phyloP scores from a whole-genome alignment of 2,113 vertebrate species.

The Dromas ardeola region DNA sequence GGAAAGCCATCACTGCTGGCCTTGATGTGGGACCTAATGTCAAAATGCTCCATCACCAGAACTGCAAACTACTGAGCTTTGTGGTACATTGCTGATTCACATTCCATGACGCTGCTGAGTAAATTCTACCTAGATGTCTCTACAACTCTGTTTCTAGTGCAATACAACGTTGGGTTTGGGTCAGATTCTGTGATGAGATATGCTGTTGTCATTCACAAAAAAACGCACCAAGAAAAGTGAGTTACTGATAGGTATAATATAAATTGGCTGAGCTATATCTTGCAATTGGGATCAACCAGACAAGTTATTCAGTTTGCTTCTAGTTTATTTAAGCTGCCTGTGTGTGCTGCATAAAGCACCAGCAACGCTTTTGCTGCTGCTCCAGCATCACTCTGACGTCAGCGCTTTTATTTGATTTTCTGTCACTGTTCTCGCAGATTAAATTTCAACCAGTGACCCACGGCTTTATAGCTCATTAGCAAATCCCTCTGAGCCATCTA shows the following conservation, averaged over 20 bases:
- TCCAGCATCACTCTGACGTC: slow-evolving; percentile 29
- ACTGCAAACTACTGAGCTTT: not conserved
- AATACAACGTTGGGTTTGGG: not conserved
- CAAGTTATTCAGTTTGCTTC: not conserved
- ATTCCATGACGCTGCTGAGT: not conserved
- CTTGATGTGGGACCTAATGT: fast-evolving
- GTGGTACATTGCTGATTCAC: not conserved
- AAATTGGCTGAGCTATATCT: not conserved
- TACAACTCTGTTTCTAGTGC: not conserved
- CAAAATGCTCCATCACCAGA: not conserved
- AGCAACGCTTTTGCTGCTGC: fast-evolving
- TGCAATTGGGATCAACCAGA: not conserved
- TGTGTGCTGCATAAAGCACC: not conserved
- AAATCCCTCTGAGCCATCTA: slow-evolving; percentile 16
- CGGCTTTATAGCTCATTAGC: slow-evolving; percentile 43
- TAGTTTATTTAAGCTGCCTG: not conserved
- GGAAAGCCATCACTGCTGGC: not conserved
- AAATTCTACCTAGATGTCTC: not conserved
- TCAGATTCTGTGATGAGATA: not conserved
- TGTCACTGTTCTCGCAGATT: slow-evolving; percentile 32
- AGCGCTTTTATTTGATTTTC: slow-evolving; percentile 45
- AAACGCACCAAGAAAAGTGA: not conserved
- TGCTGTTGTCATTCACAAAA: not conserved
- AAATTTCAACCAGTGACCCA: slow-evolving; percentile 54
- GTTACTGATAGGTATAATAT: not conserved